Evolutionary conservation across 2,888 invertebrate species (phyloP).

Genomic region (Acleris emargana): DNA sequence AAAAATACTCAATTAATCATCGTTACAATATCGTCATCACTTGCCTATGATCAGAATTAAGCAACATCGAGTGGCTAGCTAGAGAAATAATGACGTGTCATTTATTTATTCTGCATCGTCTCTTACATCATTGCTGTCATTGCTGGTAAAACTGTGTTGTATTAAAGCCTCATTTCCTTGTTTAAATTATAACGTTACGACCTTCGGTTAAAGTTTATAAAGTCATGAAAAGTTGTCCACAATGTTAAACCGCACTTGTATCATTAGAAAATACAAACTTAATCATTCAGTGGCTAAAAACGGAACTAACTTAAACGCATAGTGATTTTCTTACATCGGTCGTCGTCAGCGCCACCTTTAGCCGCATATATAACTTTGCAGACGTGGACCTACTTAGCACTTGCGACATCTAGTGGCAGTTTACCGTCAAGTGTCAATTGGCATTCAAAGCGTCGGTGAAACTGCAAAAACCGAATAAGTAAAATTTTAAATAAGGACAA

Average conservation of each 20-base stretch:
- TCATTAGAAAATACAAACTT: neutral
- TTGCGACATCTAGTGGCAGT: constrained; percentile 32
- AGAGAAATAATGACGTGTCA: constrained; percentile 5
- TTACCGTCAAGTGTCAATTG: constrained; percentile 43
- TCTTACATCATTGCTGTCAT: neutral
- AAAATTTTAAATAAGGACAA: too few relatives aligned
- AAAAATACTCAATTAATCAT: neutral
- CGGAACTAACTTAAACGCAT: neutral
- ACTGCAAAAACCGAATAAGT: too few relatives aligned
- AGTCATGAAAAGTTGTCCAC: neutral
- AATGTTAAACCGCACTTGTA: neutral
- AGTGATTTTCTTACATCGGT: neutral
- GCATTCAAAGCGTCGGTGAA: too few relatives aligned
- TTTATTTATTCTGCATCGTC: constrained; percentile 1
- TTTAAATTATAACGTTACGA: neutral
- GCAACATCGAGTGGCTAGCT: constrained; percentile 2
- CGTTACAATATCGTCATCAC: neutral
- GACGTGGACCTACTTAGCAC: constrained; percentile 24
- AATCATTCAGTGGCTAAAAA: neutral
- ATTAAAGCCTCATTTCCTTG: neutral
- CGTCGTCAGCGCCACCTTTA: neutral
- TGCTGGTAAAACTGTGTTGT: neutral
- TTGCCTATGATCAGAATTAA: neutral
- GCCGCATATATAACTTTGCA: constrained; percentile 2
- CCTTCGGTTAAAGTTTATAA: neutral